Base-by-base conservation (phyloP, 2,797 vertebrate genomes). In the Lutjanus campechanus region DNA sequence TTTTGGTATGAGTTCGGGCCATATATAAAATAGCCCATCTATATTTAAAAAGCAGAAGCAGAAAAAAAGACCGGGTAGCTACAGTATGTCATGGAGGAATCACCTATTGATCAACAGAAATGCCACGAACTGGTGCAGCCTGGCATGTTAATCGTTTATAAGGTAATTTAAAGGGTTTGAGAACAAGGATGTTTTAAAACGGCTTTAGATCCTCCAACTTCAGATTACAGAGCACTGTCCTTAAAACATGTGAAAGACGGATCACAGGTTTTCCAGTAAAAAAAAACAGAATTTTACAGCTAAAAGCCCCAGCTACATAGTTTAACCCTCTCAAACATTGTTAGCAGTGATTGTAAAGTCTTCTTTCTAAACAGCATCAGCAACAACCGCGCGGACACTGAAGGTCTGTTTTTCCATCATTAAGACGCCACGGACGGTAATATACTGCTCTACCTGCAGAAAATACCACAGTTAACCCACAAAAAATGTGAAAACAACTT, bases 301-400 rank as follows among this genome's bases (percentile, higher is more conserved):
- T 56, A 8, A 41, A 44, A 20, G 5, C 10, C 15, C 13, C 11
- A 68, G 41, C 16, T 15, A 2, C n/a, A 15, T 7, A 19, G 41
- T 36, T 65, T 9, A 29, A 47, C 11, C 16, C 7, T 19, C 8
- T 17, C 12, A 17, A 40, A 60, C 40, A 36, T 1, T 15, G 41
- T 15, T 9, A 9, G 13, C 16, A 36, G 16, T 40, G 17, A 54
- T 59, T 65, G 47, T 73, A n/a, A 36, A 36, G 29, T 40, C 13
- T 54, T 63, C 13, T 65, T 62, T 43, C 12, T 51, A 5, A 63
- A 54, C 74, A 79, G 44, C 84, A 87, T 82, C 76, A 82, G 65
- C 73, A 82, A 63, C 80, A 85, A 58, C n/a, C 11, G 55, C 58
- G 53, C 25, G 40, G 11, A 9, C 43, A 47, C 41, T 4, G 60